Percentiles rank a stretch among this genome's conserved stretches.
phyloP scores from a whole-genome alignment of 2,113 vertebrate genomes.

The Manacus vitellinus region DNA sequence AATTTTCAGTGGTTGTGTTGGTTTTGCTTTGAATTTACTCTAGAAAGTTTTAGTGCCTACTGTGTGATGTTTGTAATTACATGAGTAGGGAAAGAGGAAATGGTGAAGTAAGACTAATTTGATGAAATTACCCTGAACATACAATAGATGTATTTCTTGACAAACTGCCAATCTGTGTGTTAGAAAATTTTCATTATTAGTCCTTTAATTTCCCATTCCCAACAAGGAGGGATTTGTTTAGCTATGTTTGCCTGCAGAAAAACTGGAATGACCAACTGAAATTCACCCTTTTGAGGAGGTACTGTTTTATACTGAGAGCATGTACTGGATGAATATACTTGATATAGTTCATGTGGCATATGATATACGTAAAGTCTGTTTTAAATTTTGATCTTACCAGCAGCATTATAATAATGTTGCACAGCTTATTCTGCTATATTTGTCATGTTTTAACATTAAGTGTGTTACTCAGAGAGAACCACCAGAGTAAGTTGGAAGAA shows the following conservation, averaged over 20 bases:
- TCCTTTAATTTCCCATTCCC: neutral
- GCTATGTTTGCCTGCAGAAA: neutral
- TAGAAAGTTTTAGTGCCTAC: neutral
- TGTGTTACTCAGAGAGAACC: neutral
- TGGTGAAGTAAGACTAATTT: neutral
- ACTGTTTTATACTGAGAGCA: neutral
- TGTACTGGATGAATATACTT: neutral
- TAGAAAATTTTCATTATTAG: neutral
- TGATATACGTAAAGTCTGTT: neutral
- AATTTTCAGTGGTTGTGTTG: neutral
- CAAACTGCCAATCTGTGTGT: neutral
- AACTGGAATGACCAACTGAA: neutral
- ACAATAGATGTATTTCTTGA: neutral
- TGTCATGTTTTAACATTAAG: neutral
- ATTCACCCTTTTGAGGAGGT: neutral
- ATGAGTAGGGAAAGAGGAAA: neutral
- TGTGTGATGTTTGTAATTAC: constrained; percentile 6
- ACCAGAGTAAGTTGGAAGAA: neutral
- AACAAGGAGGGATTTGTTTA: neutral
- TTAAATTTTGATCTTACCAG: neutral
- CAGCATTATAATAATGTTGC: neutral
- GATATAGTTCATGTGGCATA: neutral
- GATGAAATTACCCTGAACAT: neutral
- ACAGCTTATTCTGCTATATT: neutral
- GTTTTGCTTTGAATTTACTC: constrained; percentile 8